Evolutionary conservation across 2,113 vertebrate species (phyloP), one percentile per base, ranked within the genome.

Genomic region (Phrynocephalus versicolor): DNA sequence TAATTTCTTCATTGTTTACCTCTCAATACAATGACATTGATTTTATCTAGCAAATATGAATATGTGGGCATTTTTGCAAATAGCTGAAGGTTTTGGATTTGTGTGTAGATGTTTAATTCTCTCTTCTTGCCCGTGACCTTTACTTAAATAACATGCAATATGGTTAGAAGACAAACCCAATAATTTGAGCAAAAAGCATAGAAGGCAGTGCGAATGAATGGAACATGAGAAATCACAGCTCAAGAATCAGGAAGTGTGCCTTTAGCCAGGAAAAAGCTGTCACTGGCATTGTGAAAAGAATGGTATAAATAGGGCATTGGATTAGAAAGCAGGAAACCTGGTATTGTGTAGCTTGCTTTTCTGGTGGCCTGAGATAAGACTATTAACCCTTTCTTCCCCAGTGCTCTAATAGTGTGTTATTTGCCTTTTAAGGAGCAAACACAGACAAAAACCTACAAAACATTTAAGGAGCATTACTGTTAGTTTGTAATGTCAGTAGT

Each of bases 251-350:
- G 94, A 95, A 95, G 87, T 92, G 21, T 90, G 93, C 89, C 87
- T 93, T 74, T 89, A 95, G 93, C 90, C 95, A 98, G 98, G 97
- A 98, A 98, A 97, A 97, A 97, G 97, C 98, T 98, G 97, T 97
- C 97, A 95, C 92, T 97, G 96, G 96, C 97, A 95, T 95, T 96
- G 96, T 97, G 95, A 93, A 94, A 94, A 97, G 95, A 95, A 92
- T 96, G 96, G 97, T 98, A 97, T 97, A 98, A 98, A 98, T 98
- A 98, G 97, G 97, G 97, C 97, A 97, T 94, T 96, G 96, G 97
- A 97, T 97, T 98, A 97, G 97, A 97, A 97, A 97, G 97, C 97
- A 98, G 98, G 98, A 98, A 98, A 97, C 96, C 96, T 97, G 60
- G 90, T 97, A 96, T 97, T 96, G 97, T 96, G 97, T 97, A 96